A percentile compares a stretch with the other conserved stretches of the same genome.
phyloP scores from a whole-genome alignment of 2,797 vertebrate species.

The Zenarchopterus dispar region DNA sequence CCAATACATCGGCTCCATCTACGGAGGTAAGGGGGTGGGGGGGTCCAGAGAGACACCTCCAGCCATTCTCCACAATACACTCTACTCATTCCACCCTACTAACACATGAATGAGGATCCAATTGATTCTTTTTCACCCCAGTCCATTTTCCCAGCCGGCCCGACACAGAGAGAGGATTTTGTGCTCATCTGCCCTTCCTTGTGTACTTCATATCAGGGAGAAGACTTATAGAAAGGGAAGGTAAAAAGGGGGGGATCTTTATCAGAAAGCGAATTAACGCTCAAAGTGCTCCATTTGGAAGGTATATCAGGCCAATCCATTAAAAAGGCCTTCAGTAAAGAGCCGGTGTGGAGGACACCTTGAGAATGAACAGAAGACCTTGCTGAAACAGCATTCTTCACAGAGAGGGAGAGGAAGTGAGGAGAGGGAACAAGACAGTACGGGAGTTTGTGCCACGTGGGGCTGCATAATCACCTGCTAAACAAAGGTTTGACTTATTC shows the following conservation, averaged over 20 bases:
- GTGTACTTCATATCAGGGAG: conserved; percentile 97
- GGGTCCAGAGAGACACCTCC: conserved; percentile 83
- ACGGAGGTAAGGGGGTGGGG: conserved; percentile 66
- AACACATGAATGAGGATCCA: conserved; percentile 98
- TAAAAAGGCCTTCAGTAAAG: conserved; percentile 97
- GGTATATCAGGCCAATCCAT: conserved; percentile 99
- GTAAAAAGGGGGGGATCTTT: conserved; percentile 89
- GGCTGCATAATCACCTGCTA: conserved; percentile 88
- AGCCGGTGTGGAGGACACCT: conserved; percentile 95
- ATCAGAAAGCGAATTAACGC: conserved; percentile 99
- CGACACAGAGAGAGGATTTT: conserved; percentile 89
- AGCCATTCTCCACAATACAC: conserved; percentile 90
- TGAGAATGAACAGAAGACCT: conserved; percentile 98
- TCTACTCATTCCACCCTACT: conserved; percentile 84
- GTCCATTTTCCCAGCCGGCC: conserved; percentile 77
- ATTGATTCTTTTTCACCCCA: conserved; percentile 92
- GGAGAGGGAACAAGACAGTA: conserved; percentile 26
- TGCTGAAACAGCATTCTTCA: conserved; percentile 98
- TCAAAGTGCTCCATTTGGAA: conserved; percentile 99
- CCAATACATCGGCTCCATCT: conserved; percentile 90
- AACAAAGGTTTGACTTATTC: conserved; percentile 88
- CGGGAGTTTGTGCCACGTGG: conserved; percentile 52
- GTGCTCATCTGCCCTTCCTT: conserved; percentile 98
- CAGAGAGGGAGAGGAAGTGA: conserved; percentile 68
- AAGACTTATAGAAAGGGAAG: conserved; percentile 98